Conservation (phyloP, 2,888 invertebrate species). For the Phania funesta region DNA sequence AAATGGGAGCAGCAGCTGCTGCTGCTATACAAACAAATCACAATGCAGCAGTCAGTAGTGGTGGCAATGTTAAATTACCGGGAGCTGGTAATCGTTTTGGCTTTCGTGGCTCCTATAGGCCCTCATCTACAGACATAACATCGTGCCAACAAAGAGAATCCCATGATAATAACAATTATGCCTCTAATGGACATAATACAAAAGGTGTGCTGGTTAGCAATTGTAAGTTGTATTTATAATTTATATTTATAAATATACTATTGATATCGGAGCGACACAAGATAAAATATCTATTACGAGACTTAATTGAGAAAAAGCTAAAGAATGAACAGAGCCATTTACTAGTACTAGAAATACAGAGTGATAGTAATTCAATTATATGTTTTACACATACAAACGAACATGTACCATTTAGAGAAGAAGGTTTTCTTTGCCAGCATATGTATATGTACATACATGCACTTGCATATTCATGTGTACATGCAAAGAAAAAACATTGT, state of each 20-base stretch:
- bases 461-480: no score
- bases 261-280: no score
- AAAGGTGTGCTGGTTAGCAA: slow-evolving; percentile 79
- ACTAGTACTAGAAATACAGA: no score
- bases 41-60: slow-evolving; percentile 37
- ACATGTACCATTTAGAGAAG: no score
- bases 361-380: no score
- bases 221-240: slow-evolving; percentile 72
- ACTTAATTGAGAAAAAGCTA: no score
- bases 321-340: no score
- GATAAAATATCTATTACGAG: no score
- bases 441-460: no score
- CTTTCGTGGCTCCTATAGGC: slow-evolving; percentile 84
- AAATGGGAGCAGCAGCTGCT: slow-evolving; percentile 76
- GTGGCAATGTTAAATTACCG: slow-evolving; percentile 75
- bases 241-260: neutral
- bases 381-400: no score
- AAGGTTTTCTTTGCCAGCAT: no score
- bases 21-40: slow-evolving; percentile 67
- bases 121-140: slow-evolving; percentile 83
- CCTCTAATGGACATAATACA: slow-evolving; percentile 66
- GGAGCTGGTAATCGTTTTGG: slow-evolving; percentile 86
- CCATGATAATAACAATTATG: slow-evolving; percentile 82
- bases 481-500: no score
- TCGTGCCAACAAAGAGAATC: slow-evolving; percentile 86